Evolutionary conservation across 2,797 vertebrate species (phyloP).

Genomic region (Xenops minutus): DNA sequence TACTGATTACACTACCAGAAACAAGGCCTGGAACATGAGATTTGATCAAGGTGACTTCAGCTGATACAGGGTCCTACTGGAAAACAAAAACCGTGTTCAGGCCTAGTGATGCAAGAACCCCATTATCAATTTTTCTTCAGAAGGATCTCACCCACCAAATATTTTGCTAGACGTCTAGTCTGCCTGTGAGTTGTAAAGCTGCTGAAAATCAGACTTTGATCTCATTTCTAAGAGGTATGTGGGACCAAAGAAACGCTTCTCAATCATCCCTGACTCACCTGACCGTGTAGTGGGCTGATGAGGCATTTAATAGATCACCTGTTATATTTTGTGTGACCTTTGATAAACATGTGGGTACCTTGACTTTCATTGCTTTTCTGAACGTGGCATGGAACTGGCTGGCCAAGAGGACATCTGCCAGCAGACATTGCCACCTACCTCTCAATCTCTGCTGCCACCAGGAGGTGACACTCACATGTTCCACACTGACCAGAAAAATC

Average conservation of each 20-base stretch:
- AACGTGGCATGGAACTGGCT: accelerated
- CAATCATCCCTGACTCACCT: not conserved
- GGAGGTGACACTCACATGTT: not conserved
- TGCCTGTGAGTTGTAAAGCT: not conserved
- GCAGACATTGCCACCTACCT: not conserved
- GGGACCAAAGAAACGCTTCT: not conserved
- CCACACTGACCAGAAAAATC: not conserved
- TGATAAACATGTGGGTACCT: not conserved
- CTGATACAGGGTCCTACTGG: not conserved
- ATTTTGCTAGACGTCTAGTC: conserved; percentile 4
- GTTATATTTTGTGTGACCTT: not conserved
- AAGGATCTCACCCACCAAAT: not conserved
- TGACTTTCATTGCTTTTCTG: not conserved
- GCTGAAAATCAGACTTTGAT: conserved; percentile 34
- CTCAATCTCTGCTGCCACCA: not conserved
- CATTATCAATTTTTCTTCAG: not conserved
- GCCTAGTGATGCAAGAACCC: not conserved
- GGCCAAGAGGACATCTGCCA: not conserved
- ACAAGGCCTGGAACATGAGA: not conserved
- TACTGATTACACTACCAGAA: not conserved
- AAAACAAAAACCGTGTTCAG: not conserved
- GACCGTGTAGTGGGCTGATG: not conserved
- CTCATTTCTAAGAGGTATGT: not conserved
- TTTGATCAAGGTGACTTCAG: not conserved
- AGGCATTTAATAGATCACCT: conserved; percentile 11